Base-by-base conservation (phyloP, 2,797 vertebrate genomes). In the Oreortyx pictus region DNA sequence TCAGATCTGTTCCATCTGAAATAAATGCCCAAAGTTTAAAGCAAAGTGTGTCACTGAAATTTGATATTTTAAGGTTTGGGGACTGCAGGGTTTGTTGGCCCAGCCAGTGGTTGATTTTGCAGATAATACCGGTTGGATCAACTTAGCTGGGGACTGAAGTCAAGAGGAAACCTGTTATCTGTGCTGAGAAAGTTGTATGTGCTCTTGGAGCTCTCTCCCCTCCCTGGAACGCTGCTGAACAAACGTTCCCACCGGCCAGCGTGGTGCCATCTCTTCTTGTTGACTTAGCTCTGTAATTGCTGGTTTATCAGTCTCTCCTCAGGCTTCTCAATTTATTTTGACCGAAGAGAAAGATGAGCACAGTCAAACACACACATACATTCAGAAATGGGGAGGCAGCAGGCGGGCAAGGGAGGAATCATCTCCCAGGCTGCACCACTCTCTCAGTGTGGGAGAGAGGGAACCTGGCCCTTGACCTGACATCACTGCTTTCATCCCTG, bases 221-320 rank as follows among this genome's bases (percentile, higher is more conserved):
- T 83, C 76, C 73, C 90, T 78, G 74, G 56, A 81, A 52, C 24
- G 8, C 50, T 16, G 27, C 39, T 56, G 89, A 92, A 82, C 87
- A 96, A 97, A 96, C 4, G 71, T 71, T 91, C 57, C 60, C 43
- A 73, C 67, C 0, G 8, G 86, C 72, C 94, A 88, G 7, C 17
- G 0, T 81, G 95, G 96, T 97, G 93, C 95, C 94, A 72, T 82
- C 66, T 89, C 94, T 90, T 67, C 66, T 88, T 97, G 91, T 97
- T 96, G 96, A 96, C 96, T 96, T 94, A 93, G 47, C 62, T 79
- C 61, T 43, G 22, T 95, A 93, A 95, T 85, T 94, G 88, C 74
- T 86, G 79, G 61, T 91, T 96, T 96, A 95, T 97, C 95, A 88
- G 82, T 35, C 46, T 80, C 52, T 71, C 72, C 73, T 88, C 77